These are phyloP conservation scores for Pygoscelis adeliae DNA, from an alignment of 2,113 vertebrate species.

Conservation along the genomic window DNA sequence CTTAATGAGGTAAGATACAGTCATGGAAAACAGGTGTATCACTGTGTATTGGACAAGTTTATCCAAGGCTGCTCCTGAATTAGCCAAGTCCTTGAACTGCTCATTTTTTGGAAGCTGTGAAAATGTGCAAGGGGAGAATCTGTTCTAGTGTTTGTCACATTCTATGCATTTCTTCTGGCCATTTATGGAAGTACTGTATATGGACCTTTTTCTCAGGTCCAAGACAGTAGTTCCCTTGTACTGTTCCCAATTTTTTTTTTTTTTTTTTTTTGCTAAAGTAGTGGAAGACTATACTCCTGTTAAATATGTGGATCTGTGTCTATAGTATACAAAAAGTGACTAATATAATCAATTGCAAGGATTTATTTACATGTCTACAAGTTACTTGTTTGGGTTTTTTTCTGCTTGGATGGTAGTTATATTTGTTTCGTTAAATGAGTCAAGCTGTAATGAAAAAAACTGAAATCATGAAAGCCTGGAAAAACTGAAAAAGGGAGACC, in stretches of 20 bases:
- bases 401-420: background rate
- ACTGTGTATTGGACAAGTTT: background rate
- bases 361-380: background rate
- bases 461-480: background rate
- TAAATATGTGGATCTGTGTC: background rate
- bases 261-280: background rate
- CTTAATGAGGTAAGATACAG: background rate
- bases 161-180: background rate
- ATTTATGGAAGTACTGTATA: background rate
- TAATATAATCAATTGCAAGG: background rate
- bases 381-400: background rate
- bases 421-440: background rate
- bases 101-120: background rate
- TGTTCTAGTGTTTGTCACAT: background rate
- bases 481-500: background rate
- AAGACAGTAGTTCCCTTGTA: background rate
- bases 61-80: background rate
- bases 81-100: background rate
- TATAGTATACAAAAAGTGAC: background rate
- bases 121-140: background rate
- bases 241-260: background rate
- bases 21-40: background rate
- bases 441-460: background rate
- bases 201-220: background rate
- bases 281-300: background rate